Evolutionary conservation across 2,113 vertebrate species (phyloP).

Genomic region (Oxygymnocypris stewartii): DNA sequence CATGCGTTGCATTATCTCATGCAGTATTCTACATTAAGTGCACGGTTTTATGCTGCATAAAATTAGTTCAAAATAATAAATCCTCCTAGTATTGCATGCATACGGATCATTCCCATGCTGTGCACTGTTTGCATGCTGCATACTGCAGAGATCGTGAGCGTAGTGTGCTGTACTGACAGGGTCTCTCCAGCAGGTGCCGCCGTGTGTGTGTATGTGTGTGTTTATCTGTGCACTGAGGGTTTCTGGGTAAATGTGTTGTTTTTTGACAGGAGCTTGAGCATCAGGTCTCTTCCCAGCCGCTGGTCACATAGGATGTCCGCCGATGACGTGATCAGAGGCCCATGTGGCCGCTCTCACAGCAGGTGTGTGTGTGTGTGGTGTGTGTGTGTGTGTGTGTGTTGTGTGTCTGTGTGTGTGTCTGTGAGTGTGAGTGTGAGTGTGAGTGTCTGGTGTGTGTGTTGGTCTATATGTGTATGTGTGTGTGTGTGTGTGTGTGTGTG

Average conservation of each 20-base stretch:
- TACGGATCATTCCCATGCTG: background rate
- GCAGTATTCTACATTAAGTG: too few species aligned
- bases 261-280: constrained; percentile 79
- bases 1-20: background rate
- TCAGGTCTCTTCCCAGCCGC: constrained; percentile 84
- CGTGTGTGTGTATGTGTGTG: too few species aligned
- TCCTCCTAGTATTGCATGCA: background rate
- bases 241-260: constrained; percentile 8
- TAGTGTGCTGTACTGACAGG: background rate
- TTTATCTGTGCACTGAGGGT: background rate
- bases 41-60: background rate
- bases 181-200: too few species aligned
- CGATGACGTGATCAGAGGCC: constrained; percentile 77
- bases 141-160: background rate
- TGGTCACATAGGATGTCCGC: constrained; percentile 82
- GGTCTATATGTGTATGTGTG: too few species aligned
- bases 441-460: background rate
- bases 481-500: too few species aligned
- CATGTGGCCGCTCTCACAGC: constrained; percentile 71
- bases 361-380: constrained; percentile 70
- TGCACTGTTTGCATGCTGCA: too few species aligned
- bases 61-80: background rate
- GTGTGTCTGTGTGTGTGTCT: constrained; percentile 41
- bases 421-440: background rate
- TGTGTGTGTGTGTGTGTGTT: too few species aligned